Evolutionary conservation across 2,797 vertebrate species (phyloP), one percentile per base, ranked within the genome.

Genomic region (Bovichtus variegatus): DNA sequence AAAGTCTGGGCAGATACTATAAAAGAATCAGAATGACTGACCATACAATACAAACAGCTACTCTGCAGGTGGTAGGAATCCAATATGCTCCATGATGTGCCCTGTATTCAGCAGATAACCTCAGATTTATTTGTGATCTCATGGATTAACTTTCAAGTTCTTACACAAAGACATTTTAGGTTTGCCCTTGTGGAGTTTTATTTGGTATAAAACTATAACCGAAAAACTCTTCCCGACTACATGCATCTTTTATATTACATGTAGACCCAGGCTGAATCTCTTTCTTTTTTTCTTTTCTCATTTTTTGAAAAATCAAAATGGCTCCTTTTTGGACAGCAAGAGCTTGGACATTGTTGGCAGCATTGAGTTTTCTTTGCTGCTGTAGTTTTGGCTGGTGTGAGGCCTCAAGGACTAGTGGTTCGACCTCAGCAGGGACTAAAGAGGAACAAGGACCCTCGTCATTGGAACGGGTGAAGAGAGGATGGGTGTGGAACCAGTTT

Each of bases 401-500:
- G 54, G 80, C 82, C 53, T 59, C 92, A 88, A 95, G 94, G 93
- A 95, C 95, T 94, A 95, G 92, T 83, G 75, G 82, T 66, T 82
- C 81, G 50, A 79, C 54, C 29, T 74, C 84, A 59, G 82, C 46
- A 78, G 78, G 36, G 15, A 90, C 50, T 21, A 75, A 75, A 0
- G 83, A 82, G 23, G 95, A 95, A 13, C 92, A 95, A 19, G 72
- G 84, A 0, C 82, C 93, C 34, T 94, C 93, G 11, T 95, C 96
- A 0, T 27, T 94, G 0, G 97, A 97, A 66, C 92, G 98, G 58
- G 98, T 98, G 72, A 99, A 98, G 93, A 96, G 98, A 29, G 98
- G 98, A 93, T 99, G 98, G 98, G 98, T 99, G 81, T 99, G 98
- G 98, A 99, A 99, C 88, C 98, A 99, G 80, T 99, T 99, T 94